A percentile compares a stretch with the other conserved stretches of the same genome.
Conservation (phyloP, 2,797 vertebrate species). For the Alca torda region DNA sequence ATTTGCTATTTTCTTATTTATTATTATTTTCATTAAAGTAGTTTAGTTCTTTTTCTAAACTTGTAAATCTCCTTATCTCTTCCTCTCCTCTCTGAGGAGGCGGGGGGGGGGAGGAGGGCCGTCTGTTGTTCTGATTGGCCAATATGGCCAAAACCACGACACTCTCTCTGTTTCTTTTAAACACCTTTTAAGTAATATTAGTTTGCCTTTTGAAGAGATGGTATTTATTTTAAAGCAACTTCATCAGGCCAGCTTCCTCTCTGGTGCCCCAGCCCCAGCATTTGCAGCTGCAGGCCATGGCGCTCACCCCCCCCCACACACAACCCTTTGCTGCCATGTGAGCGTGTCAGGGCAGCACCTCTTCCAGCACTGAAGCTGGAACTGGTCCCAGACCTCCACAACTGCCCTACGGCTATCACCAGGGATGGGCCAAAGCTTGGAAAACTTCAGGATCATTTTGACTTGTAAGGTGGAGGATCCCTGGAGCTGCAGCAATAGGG, state of each 20-base stretch:
- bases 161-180: background rate
- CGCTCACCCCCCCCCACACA: background rate
- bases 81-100: no score
- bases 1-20: no score
- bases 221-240: background rate
- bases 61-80: no score
- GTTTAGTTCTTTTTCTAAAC: no score
- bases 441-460: background rate
- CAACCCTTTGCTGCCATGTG: background rate
- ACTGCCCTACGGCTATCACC: background rate
- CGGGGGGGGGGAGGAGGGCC: no score
- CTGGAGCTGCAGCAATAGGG: background rate
- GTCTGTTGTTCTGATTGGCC: no score
- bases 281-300: background rate
- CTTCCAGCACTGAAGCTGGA: background rate
- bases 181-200: background rate
- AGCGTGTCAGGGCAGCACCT: background rate
- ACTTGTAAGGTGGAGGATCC: background rate
- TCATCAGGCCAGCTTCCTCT: background rate
- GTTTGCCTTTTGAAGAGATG: background rate
- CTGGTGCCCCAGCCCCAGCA: background rate
- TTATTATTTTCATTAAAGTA: no score
- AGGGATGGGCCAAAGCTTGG: background rate
- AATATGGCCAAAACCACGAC: no score
- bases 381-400: background rate